Evolutionary conservation across 1,140 invertebrate genomes (phyloP), one percentile per base, ranked within the genome.

Genomic region (Aphidius gifuensis): DNA sequence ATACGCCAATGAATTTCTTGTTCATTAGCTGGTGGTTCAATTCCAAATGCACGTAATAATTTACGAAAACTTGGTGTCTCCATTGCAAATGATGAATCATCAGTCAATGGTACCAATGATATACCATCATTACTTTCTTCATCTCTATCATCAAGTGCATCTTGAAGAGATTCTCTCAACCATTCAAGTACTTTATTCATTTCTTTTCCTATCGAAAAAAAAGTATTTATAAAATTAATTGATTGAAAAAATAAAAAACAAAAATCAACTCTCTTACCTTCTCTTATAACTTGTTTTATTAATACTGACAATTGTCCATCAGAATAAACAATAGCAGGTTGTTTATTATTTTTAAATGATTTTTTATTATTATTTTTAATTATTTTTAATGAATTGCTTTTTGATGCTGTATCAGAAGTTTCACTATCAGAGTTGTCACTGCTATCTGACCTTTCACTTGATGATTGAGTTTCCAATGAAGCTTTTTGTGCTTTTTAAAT

Each of bases 31-130:
- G 88, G 88, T 56, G 85, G 80, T 56, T 79, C 69, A 44, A 88
- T 76, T 44, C 86, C 86, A 47, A 87, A 68, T 53, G 82, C 84
- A 63, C 79, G 80, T 9, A 90, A 70, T 5, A 87, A 73, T 66
- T 80, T 80, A 68, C 83, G 79, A 71, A 90, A 87, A 67, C 78
- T 73, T 45, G 74, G 64, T 64, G 83, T 82, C 64, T 87, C 85
- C 83, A 87, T 85, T 8, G 86, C 86, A 45, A 79, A 65, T 6
- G 83, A 76, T 38, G 82, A 80, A 61, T 84, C 80, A 47, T 82
- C 79, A 61, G 84, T 81, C 64, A 88, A 80, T 2, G 88, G 86
- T n/a, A 89, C 85, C n/a, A 90, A 73, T 4, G 88, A 86, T 32
- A 84, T 81, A n/a, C 83, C 84, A 62, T 85, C 84, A 9, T 74